These are phyloP conservation scores for Hemiscyllium ocellatum DNA, from an alignment of 2,113 vertebrate species.

Conservation along the genomic window DNA sequence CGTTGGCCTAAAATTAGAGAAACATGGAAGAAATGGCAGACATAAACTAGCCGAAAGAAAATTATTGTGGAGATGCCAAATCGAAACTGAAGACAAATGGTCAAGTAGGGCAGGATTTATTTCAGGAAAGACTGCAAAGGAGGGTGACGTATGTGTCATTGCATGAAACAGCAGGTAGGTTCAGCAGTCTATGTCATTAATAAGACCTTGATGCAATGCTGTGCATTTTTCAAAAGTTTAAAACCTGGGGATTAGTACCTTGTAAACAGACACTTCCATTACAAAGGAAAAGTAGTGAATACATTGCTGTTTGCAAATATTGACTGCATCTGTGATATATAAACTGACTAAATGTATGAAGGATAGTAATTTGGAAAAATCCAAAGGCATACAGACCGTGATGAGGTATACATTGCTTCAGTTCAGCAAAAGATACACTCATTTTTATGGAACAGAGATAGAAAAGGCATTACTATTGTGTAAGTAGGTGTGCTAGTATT, in stretches of 20 bases:
- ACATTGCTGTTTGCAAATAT: neutral
- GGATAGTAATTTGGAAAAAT: neutral
- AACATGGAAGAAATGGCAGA: neutral
- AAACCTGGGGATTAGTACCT: neutral
- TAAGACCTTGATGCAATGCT: neutral
- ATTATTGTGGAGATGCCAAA: neutral
- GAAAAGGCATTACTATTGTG: neutral
- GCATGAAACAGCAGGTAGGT: neutral
- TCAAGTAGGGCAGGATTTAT: neutral
- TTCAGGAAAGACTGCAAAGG: neutral
- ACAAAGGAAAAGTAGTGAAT: neutral
- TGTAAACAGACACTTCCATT: neutral
- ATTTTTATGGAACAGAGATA: neutral
- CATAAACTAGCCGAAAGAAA: neutral
- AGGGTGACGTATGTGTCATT: neutral
- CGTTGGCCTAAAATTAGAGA: neutral
- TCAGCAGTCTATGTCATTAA: neutral
- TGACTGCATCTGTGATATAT: neutral
- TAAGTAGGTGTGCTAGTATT: neutral
- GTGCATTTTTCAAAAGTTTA: neutral
- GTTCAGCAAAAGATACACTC: neutral
- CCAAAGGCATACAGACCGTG: neutral
- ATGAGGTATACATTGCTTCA: neutral
- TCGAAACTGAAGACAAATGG: neutral
- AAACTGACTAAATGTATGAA: neutral